Evolutionary conservation across 1,140 invertebrate genomes (phyloP), one percentile per base, ranked within the genome.

Genomic region (Meloidogyne exigua): DNA sequence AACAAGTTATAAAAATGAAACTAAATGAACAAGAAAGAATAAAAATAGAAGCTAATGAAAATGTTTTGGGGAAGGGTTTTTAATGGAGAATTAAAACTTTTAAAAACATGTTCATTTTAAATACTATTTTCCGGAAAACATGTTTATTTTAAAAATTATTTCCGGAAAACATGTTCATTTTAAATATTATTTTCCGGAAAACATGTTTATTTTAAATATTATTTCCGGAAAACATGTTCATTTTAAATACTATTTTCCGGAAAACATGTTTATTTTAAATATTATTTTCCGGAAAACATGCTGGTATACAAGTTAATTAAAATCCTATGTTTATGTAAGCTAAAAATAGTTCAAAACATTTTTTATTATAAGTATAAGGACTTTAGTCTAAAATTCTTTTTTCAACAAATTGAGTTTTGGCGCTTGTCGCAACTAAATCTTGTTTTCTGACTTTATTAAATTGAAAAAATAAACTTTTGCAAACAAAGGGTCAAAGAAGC

Each of bases 401-500:
- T n/a, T 7, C 1, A 57, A 57, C 5, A 57, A 57, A 57, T 57
- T 57, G 49, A 57, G 49, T 57, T 57, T 57, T 57, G 49, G 18
- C 49, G n/a, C n/a, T n/a, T n/a, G 18, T n/a, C 15, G 44, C 18
- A 49, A 18, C 18, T 4, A 57, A n/a, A 57, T 9, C n/a, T 57
- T n/a, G 18, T 57, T 57, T 57, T 39, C 36, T 39, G 36, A 39
- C 36, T 57, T 18, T n/a, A 57, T n/a, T n/a, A 57, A 57, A 0
- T 4, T 13, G 9, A 4, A 42, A 49, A 49, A 49, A 18, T 18
- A 49, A 57, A n/a, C 21, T 57, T 57, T 21, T 57, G 71, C 28
- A 72, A 49, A 63, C n/a, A 65, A 65, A 72, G 42, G 71, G 26
- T 32, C n/a, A 49, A 72, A 72, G 71, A 32, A 69, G 63, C 4